Conservation (phyloP, 1,140 invertebrate species). For the Bactericera cockerelli region DNA sequence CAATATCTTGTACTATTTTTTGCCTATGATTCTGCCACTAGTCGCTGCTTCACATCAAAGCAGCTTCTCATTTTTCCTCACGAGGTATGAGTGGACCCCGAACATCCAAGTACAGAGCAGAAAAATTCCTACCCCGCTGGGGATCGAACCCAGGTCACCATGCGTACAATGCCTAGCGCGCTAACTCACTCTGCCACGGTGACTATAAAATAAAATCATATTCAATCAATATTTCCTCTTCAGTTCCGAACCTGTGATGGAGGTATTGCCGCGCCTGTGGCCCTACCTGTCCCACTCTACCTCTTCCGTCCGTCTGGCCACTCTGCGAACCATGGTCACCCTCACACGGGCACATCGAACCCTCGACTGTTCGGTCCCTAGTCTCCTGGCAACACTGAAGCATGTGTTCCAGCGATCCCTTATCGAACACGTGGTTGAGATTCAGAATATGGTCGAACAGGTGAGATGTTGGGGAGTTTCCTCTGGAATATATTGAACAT, state of each 20-base stretch:
- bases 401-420: conserved; percentile 79
- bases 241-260: conserved; percentile 38
- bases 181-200: no score
- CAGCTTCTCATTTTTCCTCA: no score
- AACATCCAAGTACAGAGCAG: no score
- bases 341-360: conserved; percentile 35
- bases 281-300: conserved; percentile 84
- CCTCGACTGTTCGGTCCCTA: conserved; percentile 36
- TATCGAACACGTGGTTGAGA: conserved; percentile 63
- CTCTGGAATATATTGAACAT: no score
- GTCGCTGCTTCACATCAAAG: no score
- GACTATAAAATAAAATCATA: no score
- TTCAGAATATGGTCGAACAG: conserved; percentile 54
- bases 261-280: conserved; percentile 69
- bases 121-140: neutral
- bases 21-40: no score
- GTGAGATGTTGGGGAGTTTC: no score
- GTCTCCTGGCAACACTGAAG: conserved; percentile 62
- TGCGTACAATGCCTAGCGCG: no score
- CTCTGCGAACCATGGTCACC: conserved; percentile 68
- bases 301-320: conserved; percentile 71
- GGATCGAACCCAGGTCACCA: no score
- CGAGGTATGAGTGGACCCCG: no score
- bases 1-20: no score
- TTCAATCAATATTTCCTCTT: conserved; percentile 22